A percentile compares a stretch with the other conserved stretches of the same genome.
Evolutionary conservation across 2,113 vertebrate genomes (phyloP).

Genomic region (Gymnobelideus leadbeateri): DNA sequence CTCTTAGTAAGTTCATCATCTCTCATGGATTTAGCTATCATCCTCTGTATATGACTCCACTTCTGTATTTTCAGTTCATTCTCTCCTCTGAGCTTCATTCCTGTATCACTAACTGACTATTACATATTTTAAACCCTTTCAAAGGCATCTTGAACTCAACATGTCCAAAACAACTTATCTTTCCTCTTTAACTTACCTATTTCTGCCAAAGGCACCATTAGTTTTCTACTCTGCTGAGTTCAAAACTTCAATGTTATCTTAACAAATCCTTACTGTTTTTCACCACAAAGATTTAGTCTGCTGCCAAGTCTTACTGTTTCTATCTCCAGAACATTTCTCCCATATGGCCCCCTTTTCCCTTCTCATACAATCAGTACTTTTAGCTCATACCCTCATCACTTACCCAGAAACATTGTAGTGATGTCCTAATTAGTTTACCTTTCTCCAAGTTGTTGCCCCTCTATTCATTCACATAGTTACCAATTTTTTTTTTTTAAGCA

Average conservation of each 20-base stretch:
- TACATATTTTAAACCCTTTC: neutral
- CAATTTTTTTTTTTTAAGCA: neutral
- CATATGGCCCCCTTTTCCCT: neutral
- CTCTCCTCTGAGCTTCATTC: neutral
- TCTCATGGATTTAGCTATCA: neutral
- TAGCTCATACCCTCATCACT: too few relatives aligned
- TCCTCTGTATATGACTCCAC: neutral
- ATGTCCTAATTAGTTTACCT: neutral
- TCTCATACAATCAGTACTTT: neutral
- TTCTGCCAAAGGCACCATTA: neutral
- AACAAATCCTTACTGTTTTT: neutral
- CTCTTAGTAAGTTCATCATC: neutral
- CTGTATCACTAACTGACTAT: neutral
- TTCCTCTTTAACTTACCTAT: neutral
- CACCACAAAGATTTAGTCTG: neutral
- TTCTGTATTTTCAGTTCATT: neutral
- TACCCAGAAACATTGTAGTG: neutral
- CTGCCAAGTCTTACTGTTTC: neutral
- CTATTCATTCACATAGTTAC: neutral
- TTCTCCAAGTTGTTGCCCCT: neutral
- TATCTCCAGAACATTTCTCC: neutral
- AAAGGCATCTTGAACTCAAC: neutral
- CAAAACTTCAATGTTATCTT: neutral
- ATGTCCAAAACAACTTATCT: neutral
- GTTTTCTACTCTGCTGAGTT: neutral